phyloP scores from a whole-genome alignment of 2,797 vertebrate genomes.

The Pangasius macronema region DNA sequence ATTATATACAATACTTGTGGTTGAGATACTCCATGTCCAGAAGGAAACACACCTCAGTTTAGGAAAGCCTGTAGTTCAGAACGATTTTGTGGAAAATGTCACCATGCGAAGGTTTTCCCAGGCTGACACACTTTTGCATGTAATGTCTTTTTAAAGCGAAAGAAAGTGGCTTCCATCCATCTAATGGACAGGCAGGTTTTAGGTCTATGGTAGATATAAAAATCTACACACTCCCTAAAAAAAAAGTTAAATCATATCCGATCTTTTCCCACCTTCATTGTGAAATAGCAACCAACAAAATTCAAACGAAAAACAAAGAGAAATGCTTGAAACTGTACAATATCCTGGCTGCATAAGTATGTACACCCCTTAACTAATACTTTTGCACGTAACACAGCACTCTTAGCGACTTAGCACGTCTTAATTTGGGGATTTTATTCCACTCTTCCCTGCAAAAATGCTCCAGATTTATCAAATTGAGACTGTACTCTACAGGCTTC shows the following conservation, averaged over 20 bases:
- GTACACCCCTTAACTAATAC: not conserved
- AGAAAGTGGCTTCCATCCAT: not conserved
- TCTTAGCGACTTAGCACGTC: not conserved
- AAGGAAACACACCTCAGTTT: not conserved
- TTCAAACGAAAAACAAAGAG: not conserved
- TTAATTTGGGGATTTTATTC: not conserved
- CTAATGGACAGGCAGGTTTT: not conserved
- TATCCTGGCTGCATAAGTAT: not conserved
- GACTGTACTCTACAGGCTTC: not conserved
- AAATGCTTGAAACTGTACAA: not conserved
- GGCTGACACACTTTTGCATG: not conserved
- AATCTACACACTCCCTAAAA: not conserved
- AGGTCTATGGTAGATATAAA: not conserved
- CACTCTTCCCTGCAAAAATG: not conserved
- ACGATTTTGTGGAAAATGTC: not conserved
- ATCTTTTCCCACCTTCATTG: not conserved
- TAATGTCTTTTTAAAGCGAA: not conserved
- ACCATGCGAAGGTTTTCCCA: not conserved
- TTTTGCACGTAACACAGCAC: not conserved
- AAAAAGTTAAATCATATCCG: not conserved
- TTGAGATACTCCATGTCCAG: not conserved
- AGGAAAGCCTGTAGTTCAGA: not conserved
- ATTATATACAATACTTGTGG: not conserved
- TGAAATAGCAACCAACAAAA: not conserved
- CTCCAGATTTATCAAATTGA: not conserved